Evolutionary conservation across 2,888 invertebrate genomes (phyloP), one percentile per base, ranked within the genome.

Genomic region (Meteorus cinctellus): DNA sequence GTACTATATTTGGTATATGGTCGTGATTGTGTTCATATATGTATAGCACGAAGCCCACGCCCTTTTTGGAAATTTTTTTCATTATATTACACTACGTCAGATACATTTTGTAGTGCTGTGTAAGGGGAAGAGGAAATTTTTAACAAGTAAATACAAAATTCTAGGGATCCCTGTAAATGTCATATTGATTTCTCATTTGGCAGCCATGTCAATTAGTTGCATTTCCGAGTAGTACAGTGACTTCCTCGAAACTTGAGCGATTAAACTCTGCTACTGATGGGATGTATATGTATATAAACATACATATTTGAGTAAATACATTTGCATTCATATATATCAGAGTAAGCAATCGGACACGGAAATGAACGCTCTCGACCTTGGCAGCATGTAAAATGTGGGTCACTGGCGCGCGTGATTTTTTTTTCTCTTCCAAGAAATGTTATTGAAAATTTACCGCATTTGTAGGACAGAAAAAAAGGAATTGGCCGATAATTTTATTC

Each of bases 291-390:
- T 55, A n/a, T 1, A 48, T 48, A 48, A n/a, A n/a, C n/a, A 48
- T 48, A 48, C n/a, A 55, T 55, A 55, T 55, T 19, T 24, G 19
- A n/a, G 8, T 55, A n/a, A 16, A 48, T 48, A n/a, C 16, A 16
- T 60, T 5, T 60, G 4, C 24, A 19, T 24, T 12, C 24, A 62
- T 36, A 27, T 72, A 60, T 75, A 75, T 75, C 75, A 59, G 60
- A 34, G 41, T 48, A 24, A 31, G 24, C 66, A 55, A 75, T 75
- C 75, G 71, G 75, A 75, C 75, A 75, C 75, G 75, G 75, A 75
- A 75, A 72, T 72, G 34, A 29, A 19, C 59, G 60, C 59, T 66
- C 1, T 69, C 27, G 72, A 75, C 75, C 75, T 75, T 75, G 75
- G 60, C 51, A 66, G 48, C 34, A 31, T 34, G 55, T 45, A 31